These are phyloP conservation scores for Varecia variegata DNA, from an alignment of 2,797 vertebrate genomes.

Conservation along the genomic window DNA sequence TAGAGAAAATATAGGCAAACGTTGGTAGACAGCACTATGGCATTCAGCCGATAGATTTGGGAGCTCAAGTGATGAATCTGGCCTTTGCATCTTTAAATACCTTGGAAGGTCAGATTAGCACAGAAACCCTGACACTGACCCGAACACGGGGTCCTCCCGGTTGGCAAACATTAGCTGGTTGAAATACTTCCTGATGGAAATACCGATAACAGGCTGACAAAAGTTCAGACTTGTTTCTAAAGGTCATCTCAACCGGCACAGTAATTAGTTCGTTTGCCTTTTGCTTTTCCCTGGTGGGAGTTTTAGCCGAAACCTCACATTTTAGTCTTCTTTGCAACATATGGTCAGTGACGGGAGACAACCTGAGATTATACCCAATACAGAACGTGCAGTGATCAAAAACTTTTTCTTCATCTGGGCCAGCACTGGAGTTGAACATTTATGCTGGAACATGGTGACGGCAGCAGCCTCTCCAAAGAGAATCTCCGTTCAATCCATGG, in stretches of 20 bases:
- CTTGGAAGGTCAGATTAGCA: constrained; percentile 76
- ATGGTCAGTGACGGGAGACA: neutral
- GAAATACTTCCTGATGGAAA: constrained; percentile 76
- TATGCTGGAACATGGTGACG: fast-evolving
- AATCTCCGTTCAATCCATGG: neutral
- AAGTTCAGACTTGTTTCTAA: constrained; percentile 74
- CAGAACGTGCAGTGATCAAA: neutral
- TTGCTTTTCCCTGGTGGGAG: constrained; percentile 50
- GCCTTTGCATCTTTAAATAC: constrained; percentile 77
- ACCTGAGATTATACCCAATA: neutral
- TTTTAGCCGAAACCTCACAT: constrained; percentile 13
- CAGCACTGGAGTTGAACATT: neutral
- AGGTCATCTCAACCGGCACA: constrained; percentile 63
- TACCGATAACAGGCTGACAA: constrained; percentile 50
- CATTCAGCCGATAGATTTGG: constrained; percentile 23
- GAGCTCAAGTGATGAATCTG: constrained; percentile 64
- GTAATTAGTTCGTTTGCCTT: constrained; percentile 73
- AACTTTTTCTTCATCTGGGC: neutral
- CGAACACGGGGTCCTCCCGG: constrained; percentile 49
- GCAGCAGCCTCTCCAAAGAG: neutral
- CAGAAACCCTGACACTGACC: constrained; percentile 48
- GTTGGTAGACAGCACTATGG: neutral
- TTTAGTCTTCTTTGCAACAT: neutral
- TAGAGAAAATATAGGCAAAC: neutral
- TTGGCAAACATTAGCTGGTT: constrained; percentile 76